Evolutionary conservation across 2,797 vertebrate species (phyloP), one percentile per base, ranked within the genome.

Genomic region (Rhynchonycteris naso): DNA sequence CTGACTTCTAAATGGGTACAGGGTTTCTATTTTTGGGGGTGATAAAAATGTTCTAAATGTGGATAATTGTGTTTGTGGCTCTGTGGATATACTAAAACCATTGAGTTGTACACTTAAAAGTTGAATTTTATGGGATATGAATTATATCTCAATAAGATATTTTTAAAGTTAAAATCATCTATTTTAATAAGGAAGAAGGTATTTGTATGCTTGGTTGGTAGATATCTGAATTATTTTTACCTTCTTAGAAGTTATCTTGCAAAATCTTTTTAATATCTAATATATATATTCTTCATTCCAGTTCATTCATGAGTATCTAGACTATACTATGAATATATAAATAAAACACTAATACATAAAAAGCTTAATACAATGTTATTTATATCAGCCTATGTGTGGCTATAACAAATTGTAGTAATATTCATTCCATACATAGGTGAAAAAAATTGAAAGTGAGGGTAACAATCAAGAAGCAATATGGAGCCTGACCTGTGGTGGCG

Each of bases 271-370:
- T 26, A 14, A 14, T 13, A 56, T 82, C 75, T 54, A 35, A 50
- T 63, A 28, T 75, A 59, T 28, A 47, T 26, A 16, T 11, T 30
- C 33, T 85, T 92, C 21, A 43, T 8, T 47, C 30, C 43, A 85
- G 1, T 85, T 91, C 86, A 86, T n/a, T 93, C 28, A 63, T 82
- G 58, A 79, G 52, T 86, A n/a, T 90, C 59, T 56, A 54, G 30
- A 47, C 47, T 3, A 3, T 71, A 71, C 30, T 43, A 43, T 43
- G 43, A 43, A 43, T 43, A 43, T 43, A 43, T 43, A 43, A 43
- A 43, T 43, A 43, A 43, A 43, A 43, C 38, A 65, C 24, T 83
- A 61, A 47, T 58, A 61, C 6, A 76, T 86, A 81, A 86, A 65
- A 71, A 69, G 87, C n/a, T 58, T 26, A 61, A 24, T 75, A 76